phyloP scores from a whole-genome alignment of 1,140 invertebrate species.

The Drosophila pectinifera region DNA sequence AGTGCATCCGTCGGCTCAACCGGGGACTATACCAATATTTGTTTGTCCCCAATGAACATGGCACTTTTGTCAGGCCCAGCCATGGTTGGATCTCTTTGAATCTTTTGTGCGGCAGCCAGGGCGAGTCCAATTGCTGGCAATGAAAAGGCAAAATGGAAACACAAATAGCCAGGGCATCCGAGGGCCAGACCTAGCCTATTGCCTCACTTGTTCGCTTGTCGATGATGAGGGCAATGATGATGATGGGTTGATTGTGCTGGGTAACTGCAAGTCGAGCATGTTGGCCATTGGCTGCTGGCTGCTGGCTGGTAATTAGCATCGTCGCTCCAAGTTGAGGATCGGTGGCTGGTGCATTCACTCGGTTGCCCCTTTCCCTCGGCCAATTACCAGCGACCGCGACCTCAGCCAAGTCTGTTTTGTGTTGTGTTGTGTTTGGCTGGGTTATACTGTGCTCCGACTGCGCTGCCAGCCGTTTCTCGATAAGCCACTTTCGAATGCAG shows the following conservation, averaged over 20 bases:
- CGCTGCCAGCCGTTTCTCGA: constrained; percentile 61
- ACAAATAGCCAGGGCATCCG: constrained; percentile 39
- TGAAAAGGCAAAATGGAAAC: constrained; percentile 71
- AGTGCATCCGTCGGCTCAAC: not conserved
- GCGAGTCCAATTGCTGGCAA: constrained; percentile 70
- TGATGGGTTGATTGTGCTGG: constrained; percentile 55
- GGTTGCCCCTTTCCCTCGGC: constrained; percentile 37
- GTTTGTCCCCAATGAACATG: constrained; percentile 45
- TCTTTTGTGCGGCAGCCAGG: constrained; percentile 29
- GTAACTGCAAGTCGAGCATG: constrained; percentile 65
- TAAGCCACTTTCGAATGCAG: constrained; percentile 82
- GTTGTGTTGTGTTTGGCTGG: constrained; percentile 10
- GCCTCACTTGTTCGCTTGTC: constrained; percentile 60
- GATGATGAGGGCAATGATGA: constrained; percentile 8
- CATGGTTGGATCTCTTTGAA: constrained; percentile 15
- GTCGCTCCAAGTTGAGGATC: constrained; percentile 29
- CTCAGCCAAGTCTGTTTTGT: constrained; percentile 58
- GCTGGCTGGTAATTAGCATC: constrained; percentile 70
- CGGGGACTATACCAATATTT: constrained; percentile 52
- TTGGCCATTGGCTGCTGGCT: constrained; percentile 60
- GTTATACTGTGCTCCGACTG: constrained; percentile 23
- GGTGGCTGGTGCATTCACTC: constrained; percentile 15
- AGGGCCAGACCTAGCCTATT: constrained; percentile 34
- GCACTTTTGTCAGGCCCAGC: constrained; percentile 32
- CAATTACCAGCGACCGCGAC: constrained; percentile 59